These are phyloP conservation scores for Drosophila greeni DNA, from an alignment of 2,888 invertebrate genomes.

Conservation along the genomic window DNA sequence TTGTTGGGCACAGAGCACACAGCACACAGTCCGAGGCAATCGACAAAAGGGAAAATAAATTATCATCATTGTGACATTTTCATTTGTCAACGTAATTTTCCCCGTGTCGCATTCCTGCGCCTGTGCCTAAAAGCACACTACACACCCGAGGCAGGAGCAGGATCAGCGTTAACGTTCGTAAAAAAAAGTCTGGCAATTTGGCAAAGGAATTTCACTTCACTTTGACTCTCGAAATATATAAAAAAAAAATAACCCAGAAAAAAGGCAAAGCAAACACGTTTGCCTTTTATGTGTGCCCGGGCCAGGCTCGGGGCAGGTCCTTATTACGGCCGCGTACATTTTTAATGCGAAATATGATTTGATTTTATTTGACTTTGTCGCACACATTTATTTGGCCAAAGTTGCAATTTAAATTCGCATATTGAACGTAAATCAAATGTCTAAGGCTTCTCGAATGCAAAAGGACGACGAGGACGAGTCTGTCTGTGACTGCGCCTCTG, in stretches of 20 bases:
- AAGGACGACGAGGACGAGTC: slow-evolving; percentile 18
- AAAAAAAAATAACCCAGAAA: background rate
- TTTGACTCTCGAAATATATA: slow-evolving; percentile 28
- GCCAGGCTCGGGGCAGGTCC: slow-evolving; percentile 41
- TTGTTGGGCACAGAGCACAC: background rate
- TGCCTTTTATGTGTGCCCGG: slow-evolving; percentile 42
- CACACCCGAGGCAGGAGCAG: slow-evolving; percentile 46
- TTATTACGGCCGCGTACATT: slow-evolving; percentile 60
- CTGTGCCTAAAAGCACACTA: slow-evolving; percentile 58
- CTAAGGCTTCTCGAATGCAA: slow-evolving; percentile 58
- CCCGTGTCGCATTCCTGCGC: slow-evolving; percentile 54
- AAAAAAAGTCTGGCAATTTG: slow-evolving; percentile 51
- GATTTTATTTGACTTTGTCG: slow-evolving; percentile 58
- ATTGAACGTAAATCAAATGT: slow-evolving; percentile 68
- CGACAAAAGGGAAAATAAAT: slow-evolving; percentile 68
- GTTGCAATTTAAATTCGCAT: slow-evolving; percentile 64
- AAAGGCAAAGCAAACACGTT: slow-evolving; percentile 28
- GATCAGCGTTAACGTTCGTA: slow-evolving; percentile 17
- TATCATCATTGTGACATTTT: slow-evolving; percentile 71
- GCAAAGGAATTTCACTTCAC: slow-evolving; percentile 56
- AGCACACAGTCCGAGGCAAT: slow-evolving; percentile 44
- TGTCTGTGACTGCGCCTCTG: background rate
- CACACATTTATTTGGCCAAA: slow-evolving; percentile 57
- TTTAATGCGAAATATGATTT: slow-evolving; percentile 70
- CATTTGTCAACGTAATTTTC: slow-evolving; percentile 70